Evolutionary conservation across 35 echinoderm and acorn worm genomes (phyloP), one percentile per base, ranked within the genome.

Genomic region (Eucidaris tribuloides): DNA sequence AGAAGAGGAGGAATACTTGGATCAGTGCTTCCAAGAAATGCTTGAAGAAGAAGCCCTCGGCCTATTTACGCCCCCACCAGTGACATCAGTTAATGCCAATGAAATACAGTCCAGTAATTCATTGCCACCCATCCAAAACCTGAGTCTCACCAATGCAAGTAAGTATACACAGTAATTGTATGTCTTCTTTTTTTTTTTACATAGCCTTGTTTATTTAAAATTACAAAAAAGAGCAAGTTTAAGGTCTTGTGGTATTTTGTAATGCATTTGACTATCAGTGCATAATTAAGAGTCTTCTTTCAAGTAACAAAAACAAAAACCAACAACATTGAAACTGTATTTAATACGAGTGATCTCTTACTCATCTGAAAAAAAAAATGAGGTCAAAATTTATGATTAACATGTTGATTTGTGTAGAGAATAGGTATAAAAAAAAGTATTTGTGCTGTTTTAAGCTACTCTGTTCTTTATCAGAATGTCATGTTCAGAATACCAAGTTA

Each of bases 1-100:
- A 6, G 68, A 74, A 36, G 68, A 74, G 44, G 68, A 74, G 41
- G 68, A 74, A 0, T 74, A 15, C 37, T 18, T 74, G 14, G 68
- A 74, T 22, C 25, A 74, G 11, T 74, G 68, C 19, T 74, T 74
- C 68, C 68, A 74, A 25, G 68, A 74, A 25, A 74, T 74, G 68
- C 29, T 74, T 27, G 68, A 74, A 44, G 68, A 74, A 25, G 68
- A 74, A 74, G 68, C 68, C 18, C 37, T 74, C 9, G 68, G 68
- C 24, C 68, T 74, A 22, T 74, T 74, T 40, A 74, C 37, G 24
- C 68, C 68, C 17, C 68, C 68, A 19, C 35, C 68, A 19, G 18
- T 68, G 14, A 5, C 56, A 24, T 59, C 24, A 27, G 40, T 74
- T 40, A 44, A 35, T 20, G 34, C 24, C 68, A 18, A 35, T 40